Conservation (phyloP, 2,113 vertebrate genomes). For the Sakesphorus luctuosus region DNA sequence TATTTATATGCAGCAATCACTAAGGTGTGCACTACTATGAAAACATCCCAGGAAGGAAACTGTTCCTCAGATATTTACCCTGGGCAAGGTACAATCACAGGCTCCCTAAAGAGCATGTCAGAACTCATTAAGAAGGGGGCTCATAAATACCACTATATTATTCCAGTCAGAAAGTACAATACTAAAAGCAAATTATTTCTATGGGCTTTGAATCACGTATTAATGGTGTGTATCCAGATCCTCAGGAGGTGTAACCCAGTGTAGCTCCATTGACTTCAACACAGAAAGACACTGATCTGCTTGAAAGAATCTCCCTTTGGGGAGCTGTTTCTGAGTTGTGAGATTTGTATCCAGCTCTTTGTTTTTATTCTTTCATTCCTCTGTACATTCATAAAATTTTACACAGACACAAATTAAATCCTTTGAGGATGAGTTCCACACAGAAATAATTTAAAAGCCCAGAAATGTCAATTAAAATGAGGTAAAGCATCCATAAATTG, state of each 20-base stretch:
- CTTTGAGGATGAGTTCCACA: neutral
- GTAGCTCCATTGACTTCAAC: constrained; percentile 7
- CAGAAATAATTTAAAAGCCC: constrained; percentile 24
- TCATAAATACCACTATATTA: constrained; percentile 38
- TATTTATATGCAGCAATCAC: neutral
- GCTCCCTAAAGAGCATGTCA: neutral
- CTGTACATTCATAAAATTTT: constrained; percentile 37
- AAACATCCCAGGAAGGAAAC: neutral
- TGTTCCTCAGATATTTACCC: neutral
- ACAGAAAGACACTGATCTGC: constrained; percentile 19
- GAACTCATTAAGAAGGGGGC: constrained; percentile 24
- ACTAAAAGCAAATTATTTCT: constrained; percentile 21
- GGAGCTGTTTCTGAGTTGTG: neutral
- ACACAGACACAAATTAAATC: constrained; percentile 18
- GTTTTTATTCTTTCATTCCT: constrained; percentile 30
- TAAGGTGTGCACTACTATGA: neutral
- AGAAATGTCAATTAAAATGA: constrained; percentile 48
- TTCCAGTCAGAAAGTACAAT: neutral
- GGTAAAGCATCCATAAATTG: constrained; percentile 41
- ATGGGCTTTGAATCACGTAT: constrained; percentile 10
- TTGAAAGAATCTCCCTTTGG: constrained; percentile 16
- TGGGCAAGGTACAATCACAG: neutral
- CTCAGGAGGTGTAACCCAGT: constrained; percentile 14
- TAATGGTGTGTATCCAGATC: constrained; percentile 42
- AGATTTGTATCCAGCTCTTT: neutral